Conservation (phyloP, 2,888 invertebrate genomes). For the Harpagoxenus sublaevis region DNA sequence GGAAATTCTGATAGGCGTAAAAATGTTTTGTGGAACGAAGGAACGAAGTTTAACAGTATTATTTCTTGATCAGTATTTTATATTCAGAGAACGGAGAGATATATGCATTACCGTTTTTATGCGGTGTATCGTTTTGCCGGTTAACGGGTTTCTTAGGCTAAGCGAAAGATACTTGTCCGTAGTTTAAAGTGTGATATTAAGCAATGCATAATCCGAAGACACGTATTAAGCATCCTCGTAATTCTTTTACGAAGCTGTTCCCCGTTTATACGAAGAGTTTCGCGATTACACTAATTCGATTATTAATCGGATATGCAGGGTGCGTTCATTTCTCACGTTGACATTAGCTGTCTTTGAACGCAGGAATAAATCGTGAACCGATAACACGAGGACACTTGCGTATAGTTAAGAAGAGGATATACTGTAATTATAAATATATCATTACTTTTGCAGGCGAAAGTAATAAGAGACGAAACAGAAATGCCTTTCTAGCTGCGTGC, state of each 20-base stretch:
- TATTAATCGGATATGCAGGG: constrained; percentile 56
- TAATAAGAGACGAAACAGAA: constrained; percentile 56
- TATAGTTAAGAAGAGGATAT: constrained; percentile 10
- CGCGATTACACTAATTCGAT: constrained; percentile 23
- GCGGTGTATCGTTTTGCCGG: constrained; percentile 17
- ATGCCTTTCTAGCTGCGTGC: constrained; percentile 44
- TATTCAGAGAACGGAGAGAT: not conserved
- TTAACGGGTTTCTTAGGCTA: constrained; percentile 22
- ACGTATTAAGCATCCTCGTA: constrained; percentile 34
- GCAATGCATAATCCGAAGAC: constrained; percentile 48
- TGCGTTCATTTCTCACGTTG: constrained; percentile 56
- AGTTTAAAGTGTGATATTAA: constrained; percentile 55
- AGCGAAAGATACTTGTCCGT: constrained; percentile 36
- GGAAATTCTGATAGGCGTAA: not conserved
- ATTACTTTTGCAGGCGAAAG: constrained; percentile 74
- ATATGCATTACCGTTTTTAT: not conserved
- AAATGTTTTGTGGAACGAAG: not conserved
- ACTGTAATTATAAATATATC: constrained; percentile 62
- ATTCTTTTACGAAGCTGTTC: constrained; percentile 6
- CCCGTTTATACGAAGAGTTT: constrained; percentile 8
- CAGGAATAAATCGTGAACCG: not conserved
- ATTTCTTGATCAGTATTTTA: constrained; percentile 16
- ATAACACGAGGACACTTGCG: constrained; percentile 15
- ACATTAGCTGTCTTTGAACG: constrained; percentile 17
- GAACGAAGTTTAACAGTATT: constrained; percentile 18